These are phyloP conservation scores for Wasmannia auropunctata DNA, from an alignment of 1,140 invertebrate genomes.

Conservation along the genomic window DNA sequence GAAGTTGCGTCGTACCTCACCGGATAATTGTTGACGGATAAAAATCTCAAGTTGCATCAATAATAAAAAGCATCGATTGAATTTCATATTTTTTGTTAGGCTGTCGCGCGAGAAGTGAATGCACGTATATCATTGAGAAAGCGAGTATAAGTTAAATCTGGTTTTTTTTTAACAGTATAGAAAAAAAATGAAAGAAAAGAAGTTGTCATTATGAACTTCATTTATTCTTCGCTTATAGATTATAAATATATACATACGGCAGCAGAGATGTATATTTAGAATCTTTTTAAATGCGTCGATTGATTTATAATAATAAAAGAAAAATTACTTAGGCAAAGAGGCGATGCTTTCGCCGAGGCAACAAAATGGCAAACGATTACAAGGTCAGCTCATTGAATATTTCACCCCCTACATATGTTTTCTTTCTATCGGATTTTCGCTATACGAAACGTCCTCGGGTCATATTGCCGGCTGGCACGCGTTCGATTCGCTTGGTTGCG, in stretches of 20 bases:
- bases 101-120: background rate
- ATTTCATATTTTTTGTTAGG: background rate
- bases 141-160: background rate
- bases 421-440: conserved; percentile 59
- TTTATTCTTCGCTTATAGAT: background rate
- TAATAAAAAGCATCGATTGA: too few relatives aligned
- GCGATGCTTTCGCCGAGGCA: background rate
- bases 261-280: background rate
- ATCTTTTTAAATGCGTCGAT: background rate
- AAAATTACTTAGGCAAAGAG: background rate
- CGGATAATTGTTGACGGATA: conserved; percentile 16
- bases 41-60: too few relatives aligned
- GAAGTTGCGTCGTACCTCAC: conserved; percentile 12
- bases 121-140: background rate
- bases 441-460: conserved; percentile 53
- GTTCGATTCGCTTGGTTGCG: conserved; percentile 72
- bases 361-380: background rate
- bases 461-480: conserved; percentile 65
- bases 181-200: background rate
- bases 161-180: background rate
- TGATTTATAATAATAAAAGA: background rate
- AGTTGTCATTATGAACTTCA: background rate
- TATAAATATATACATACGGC: background rate
- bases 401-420: background rate
- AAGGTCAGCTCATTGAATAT: background rate